phyloP scores from a whole-genome alignment of 2,797 vertebrate species.

The Microcaecilia unicolor region DNA sequence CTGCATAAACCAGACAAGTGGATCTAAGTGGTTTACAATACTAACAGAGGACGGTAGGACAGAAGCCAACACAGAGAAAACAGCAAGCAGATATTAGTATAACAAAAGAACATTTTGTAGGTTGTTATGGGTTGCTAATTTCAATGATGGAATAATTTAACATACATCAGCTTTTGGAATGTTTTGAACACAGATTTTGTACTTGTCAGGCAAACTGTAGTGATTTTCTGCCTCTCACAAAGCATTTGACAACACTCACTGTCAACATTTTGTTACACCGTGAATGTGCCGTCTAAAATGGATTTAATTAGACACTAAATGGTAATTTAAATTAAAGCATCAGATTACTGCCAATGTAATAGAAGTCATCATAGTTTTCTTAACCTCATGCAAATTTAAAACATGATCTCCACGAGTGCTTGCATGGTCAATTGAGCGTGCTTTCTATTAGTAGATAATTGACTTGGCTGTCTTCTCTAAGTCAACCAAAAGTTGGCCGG shows the following conservation, averaged over 20 bases:
- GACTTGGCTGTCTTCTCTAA: constrained; percentile 31
- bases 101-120: too few species aligned
- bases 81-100: too few species aligned
- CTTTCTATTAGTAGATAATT: constrained; percentile 48
- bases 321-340: constrained; percentile 36
- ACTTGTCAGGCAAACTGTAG: too few species aligned
- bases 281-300: constrained; percentile 2
- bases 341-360: constrained; percentile 22
- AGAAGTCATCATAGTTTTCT: constrained; percentile 25
- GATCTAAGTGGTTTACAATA: too few species aligned
- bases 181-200: too few species aligned
- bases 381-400: constrained; percentile 35
- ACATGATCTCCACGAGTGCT: constrained; percentile 36
- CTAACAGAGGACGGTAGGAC: too few species aligned
- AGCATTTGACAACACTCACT: constrained; percentile 1
- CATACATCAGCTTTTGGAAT: too few species aligned
- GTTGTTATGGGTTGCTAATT: too few species aligned
- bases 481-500: constrained; percentile 22
- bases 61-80: too few species aligned
- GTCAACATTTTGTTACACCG: constrained; percentile 1
- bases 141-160: too few species aligned
- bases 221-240: too few species aligned
- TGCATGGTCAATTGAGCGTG: constrained; percentile 38
- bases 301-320: constrained; percentile 5
- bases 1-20: too few species aligned